A percentile compares a stretch with the other conserved stretches of the same genome.
Conservation (phyloP, 1,140 invertebrate genomes). For the Galendromus occidentalis region DNA sequence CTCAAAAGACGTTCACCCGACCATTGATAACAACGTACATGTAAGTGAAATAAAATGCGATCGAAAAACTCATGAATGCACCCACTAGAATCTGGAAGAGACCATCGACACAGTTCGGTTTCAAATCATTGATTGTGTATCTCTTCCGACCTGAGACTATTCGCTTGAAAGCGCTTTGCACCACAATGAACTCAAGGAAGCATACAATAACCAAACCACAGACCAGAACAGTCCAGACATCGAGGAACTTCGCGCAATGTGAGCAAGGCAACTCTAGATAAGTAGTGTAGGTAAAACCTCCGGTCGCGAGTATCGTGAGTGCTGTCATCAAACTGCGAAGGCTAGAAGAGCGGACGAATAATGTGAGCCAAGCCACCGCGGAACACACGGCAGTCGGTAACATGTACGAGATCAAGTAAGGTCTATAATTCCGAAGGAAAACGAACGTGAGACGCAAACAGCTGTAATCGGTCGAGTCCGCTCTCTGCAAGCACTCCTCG, state of each 20-base stretch:
- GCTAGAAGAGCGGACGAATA: background rate
- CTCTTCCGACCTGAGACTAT: background rate
- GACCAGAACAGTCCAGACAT: background rate
- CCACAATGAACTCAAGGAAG: background rate
- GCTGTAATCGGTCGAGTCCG: background rate
- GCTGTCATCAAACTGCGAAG: background rate
- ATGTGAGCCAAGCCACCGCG: background rate
- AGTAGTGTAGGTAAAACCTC: background rate
- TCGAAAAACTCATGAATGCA: background rate
- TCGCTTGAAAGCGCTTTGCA: background rate
- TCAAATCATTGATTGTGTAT: slow-evolving; percentile 1
- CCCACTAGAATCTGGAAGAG: background rate
- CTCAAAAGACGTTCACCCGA: background rate
- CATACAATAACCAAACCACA: background rate
- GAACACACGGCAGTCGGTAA: background rate
- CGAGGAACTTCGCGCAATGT: background rate
- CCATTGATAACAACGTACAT: background rate
- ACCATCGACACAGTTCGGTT: background rate
- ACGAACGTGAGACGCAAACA: background rate
- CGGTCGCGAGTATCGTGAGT: background rate
- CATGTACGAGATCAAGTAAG: background rate
- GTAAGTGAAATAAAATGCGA: background rate
- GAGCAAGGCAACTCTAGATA: background rate
- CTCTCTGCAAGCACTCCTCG: background rate
- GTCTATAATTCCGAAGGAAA: background rate